Evolutionary conservation across 2,888 invertebrate species (phyloP), one percentile per base, ranked within the genome.

Genomic region (Sesia apiformis): DNA sequence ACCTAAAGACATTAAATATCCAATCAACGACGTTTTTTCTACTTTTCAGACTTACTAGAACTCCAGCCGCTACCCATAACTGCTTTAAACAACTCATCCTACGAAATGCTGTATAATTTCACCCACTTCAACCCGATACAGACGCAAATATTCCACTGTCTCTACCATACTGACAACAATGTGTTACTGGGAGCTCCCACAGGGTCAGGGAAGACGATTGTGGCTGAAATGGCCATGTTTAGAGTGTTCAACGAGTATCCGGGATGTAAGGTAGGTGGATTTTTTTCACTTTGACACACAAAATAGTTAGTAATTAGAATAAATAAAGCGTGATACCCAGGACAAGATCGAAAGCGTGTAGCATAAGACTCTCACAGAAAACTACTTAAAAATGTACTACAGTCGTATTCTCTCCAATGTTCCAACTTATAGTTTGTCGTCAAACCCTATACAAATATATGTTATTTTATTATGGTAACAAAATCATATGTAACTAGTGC

Each of bases 101-200:
- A 93, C 70, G 95, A 98, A 76, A 89, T 92, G 53, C 90, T 99
- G 3, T 99, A 98, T 88, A 92, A 91, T 58, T 99, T 98, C 81
- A 93, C 94, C 0, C 98, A 98, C 78, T 99, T 99, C 89, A 99
- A 99, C 87, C 98, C 99, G 0, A 97, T 99, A 62, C 99, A 99
- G 85, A 98, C 98, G 0, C 98, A 99, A 89, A 95, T 99, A 60
- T 99, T 99, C 81, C 97, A 98, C 81, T 95, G 96, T 52, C 88
- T 99, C 4, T 99, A 98, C 81, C 96, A 99, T 74, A 97, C 97
- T 0, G 97, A 99, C 70, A 92, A 93, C 64, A 99, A 99, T 76
- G 95, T 98, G 4, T 85, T 99, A 39, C 88, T 99, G 4, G 98
- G 98, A 0, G 99, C 99, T 0, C 98, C 98, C 0, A 98, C 98